These are phyloP conservation scores for Diceros bicornis DNA, from an alignment of 2,797 vertebrate genomes.

Conservation along the genomic window DNA sequence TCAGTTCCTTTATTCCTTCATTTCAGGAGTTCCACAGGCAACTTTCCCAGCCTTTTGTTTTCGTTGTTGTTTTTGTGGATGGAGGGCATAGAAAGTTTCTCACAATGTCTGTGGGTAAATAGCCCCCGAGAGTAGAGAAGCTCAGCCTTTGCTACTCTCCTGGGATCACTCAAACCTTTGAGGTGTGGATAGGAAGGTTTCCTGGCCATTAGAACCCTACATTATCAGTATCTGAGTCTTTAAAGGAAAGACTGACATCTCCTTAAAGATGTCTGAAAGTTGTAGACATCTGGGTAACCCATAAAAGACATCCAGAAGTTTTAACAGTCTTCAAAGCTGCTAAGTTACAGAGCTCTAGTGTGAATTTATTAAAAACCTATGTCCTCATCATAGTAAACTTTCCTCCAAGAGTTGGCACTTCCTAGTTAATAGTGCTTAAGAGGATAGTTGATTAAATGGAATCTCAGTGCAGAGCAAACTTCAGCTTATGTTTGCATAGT, in stretches of 20 bases:
- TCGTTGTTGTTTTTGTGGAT: neutral
- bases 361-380: neutral
- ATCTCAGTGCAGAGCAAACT: neutral
- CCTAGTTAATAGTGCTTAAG: neutral
- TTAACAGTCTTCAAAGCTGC: neutral
- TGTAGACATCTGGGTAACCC: neutral
- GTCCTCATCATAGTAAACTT: conserved; percentile 3
- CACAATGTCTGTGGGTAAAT: neutral
- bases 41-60: neutral
- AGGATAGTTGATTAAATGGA: neutral
- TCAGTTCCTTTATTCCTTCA: neutral
- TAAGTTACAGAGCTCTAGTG: neutral
- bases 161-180: neutral
- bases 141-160: neutral
- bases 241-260: neutral
- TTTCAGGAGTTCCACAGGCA: neutral
- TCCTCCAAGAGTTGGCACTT: neutral
- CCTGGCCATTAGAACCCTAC: neutral
- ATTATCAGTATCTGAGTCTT: neutral
- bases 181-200: neutral
- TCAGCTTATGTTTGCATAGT: neutral
- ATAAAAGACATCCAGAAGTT: neutral
- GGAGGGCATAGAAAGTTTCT: neutral
- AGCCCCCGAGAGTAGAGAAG: neutral
- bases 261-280: neutral